A percentile compares a stretch with the other conserved stretches of the same genome.
Conservation (phyloP, 2,888 invertebrate species). For the Noctua comes region DNA sequence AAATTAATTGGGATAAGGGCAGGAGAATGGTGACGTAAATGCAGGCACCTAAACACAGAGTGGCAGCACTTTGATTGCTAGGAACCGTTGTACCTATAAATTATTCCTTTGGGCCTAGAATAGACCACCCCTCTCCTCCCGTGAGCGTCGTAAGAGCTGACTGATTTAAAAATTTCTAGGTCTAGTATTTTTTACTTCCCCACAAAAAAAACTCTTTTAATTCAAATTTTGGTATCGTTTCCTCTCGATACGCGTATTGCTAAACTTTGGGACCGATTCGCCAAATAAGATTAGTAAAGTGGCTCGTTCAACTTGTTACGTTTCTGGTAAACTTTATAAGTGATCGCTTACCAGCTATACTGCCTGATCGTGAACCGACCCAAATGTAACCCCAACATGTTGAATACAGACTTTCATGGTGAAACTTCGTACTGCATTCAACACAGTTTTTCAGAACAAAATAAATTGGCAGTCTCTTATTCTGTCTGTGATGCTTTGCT, state of each 20-base stretch:
- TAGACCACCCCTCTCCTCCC: too few relatives aligned
- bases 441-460: neutral
- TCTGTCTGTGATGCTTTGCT: neutral
- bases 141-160: too few relatives aligned
- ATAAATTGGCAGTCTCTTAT: neutral
- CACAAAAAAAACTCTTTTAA: neutral
- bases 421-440: neutral
- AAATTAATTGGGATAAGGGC: neutral
- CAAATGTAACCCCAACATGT: neutral
- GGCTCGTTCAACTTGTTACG: conserved; percentile 9
- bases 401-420: neutral
- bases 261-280: conserved; percentile 34
- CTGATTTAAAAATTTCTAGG: neutral
- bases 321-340: conserved; percentile 27
- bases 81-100: neutral
- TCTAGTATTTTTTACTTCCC: neutral
- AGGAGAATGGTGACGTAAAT: neutral
- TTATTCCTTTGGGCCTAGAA: too few relatives aligned
- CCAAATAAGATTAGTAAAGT: conserved; percentile 44
- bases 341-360: conserved; percentile 14
- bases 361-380: conserved; percentile 1
- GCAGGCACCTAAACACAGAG: neutral
- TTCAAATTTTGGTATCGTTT: neutral
- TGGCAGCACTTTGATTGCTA: too few relatives aligned
- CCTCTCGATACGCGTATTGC: conserved; percentile 33